Conservation (phyloP, 2,888 invertebrate species). For the Polymixis flavicincta region DNA sequence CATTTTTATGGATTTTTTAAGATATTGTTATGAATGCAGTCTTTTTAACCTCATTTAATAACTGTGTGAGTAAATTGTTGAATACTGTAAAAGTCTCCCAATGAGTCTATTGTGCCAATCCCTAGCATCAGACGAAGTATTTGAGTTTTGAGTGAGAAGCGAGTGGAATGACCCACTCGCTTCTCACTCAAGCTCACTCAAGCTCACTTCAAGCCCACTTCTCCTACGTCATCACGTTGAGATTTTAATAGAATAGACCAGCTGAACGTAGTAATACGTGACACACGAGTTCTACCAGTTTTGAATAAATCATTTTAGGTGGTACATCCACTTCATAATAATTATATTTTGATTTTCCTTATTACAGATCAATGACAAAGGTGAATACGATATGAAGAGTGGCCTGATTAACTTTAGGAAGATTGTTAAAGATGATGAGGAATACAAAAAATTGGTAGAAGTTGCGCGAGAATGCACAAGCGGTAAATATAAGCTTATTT, state of each 20-base stretch:
- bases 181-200: too few relatives aligned
- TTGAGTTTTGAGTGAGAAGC: too few relatives aligned
- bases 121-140: too few relatives aligned
- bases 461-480: constrained; percentile 3
- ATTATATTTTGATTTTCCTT: not conserved
- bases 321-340: not conserved
- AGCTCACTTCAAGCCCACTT: too few relatives aligned
- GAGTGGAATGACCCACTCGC: too few relatives aligned
- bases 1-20: not conserved
- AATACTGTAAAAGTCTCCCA: too few relatives aligned
- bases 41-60: not conserved
- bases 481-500: constrained; percentile 17
- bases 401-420: constrained; percentile 21
- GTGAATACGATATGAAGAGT: constrained; percentile 29
- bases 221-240: too few relatives aligned
- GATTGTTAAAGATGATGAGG: constrained; percentile 12
- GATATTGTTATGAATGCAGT: not conserved
- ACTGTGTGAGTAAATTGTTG: not conserved
- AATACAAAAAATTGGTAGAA: constrained; percentile 13
- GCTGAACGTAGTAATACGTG: not conserved
- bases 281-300: not conserved
- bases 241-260: too few relatives aligned
- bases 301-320: not conserved
- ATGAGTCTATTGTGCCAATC: too few relatives aligned
- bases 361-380: constrained; percentile 20